Evolutionary conservation across 2,888 invertebrate species (phyloP).

Genomic region (Drosophila fungiperda): DNA sequence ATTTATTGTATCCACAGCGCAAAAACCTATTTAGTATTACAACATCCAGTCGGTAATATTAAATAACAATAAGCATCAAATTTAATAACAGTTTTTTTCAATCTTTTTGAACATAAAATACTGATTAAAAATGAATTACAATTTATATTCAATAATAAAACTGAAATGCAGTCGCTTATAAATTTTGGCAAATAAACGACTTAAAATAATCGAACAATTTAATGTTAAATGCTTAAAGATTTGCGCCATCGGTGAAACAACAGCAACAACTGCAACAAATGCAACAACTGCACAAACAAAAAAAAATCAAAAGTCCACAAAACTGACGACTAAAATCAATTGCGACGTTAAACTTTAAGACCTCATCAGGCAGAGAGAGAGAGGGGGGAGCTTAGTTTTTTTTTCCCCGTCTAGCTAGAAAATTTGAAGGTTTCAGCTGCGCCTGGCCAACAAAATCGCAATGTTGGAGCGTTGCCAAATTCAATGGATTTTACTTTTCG

Average conservation of each 20-base stretch:
- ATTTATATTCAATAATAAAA: constrained; percentile 73
- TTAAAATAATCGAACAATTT: constrained; percentile 64
- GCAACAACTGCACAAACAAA: constrained; percentile 37
- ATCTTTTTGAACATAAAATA: constrained; percentile 61
- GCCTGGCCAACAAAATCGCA: constrained; percentile 50
- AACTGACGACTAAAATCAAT: constrained; percentile 80
- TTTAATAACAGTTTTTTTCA: constrained; percentile 56
- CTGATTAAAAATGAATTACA: constrained; percentile 75
- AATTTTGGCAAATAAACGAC: constrained; percentile 58
- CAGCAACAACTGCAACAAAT: constrained; percentile 28
- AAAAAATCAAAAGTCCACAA: constrained; percentile 76
- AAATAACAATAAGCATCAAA: constrained; percentile 48
- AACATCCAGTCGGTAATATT: constrained; percentile 25
- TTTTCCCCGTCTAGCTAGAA: constrained; percentile 56
- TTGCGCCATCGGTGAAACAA: constrained; percentile 63
- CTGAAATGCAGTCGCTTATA: constrained; percentile 58
- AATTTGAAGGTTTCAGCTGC: constrained; percentile 75
- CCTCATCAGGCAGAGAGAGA: constrained; percentile 45
- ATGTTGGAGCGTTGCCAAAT: constrained; percentile 70
- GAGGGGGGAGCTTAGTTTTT: constrained; percentile 39
- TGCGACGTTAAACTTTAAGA: constrained; percentile 78
- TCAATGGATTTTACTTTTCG: constrained; percentile 79
- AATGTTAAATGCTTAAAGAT: constrained; percentile 60
- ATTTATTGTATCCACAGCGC: background rate
- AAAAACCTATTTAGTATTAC: constrained; percentile 7